A percentile compares a stretch with the other conserved stretches of the same genome.
These are phyloP conservation scores for Drosophila santomea DNA, from an alignment of 1,140 invertebrate species.

Conservation along the genomic window DNA sequence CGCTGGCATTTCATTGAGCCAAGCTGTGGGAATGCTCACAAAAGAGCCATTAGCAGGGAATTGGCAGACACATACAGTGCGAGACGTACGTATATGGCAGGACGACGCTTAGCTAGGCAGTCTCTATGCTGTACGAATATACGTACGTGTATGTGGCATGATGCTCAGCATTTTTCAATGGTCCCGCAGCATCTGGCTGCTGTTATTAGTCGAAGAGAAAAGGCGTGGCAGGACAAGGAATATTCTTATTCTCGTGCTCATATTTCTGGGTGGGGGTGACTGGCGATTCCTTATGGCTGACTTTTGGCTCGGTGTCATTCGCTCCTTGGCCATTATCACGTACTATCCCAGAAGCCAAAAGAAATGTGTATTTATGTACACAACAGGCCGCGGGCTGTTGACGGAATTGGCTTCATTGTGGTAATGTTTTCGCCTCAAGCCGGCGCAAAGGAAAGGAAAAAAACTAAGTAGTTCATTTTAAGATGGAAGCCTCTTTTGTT, in stretches of 20 bases:
- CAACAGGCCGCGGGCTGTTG: slow-evolving; percentile 48
- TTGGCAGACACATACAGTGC: slow-evolving; percentile 59
- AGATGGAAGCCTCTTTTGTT: slow-evolving; percentile 69
- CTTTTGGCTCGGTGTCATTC: slow-evolving; percentile 77
- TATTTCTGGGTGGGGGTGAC: slow-evolving; percentile 57
- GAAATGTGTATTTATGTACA: slow-evolving; percentile 37
- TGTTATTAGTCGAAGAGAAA: slow-evolving; percentile 60
- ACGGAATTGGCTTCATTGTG: slow-evolving; percentile 80
- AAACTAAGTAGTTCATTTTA: slow-evolving; percentile 79
- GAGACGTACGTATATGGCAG: slow-evolving; percentile 1
- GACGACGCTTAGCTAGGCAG: slow-evolving; percentile 38
- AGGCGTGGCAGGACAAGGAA: slow-evolving; percentile 50
- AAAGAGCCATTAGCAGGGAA: slow-evolving; percentile 81
- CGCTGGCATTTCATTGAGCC: slow-evolving; percentile 62
- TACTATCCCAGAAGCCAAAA: slow-evolving; percentile 51
- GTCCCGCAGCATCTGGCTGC: slow-evolving; percentile 58
- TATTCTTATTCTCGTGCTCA: slow-evolving; percentile 35
- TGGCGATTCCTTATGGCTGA: slow-evolving; percentile 58
- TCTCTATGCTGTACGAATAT: slow-evolving; percentile 7
- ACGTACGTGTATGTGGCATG: slow-evolving; percentile 46
- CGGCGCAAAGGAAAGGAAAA: slow-evolving; percentile 11
- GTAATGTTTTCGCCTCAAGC: slow-evolving; percentile 64
- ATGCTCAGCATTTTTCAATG: slow-evolving; percentile 79
- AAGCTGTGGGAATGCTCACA: slow-evolving; percentile 72
- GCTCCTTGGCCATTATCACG: slow-evolving; percentile 78